Evolutionary conservation across 2,797 vertebrate species (phyloP).

Genomic region (Oreochromis grahami): DNA sequence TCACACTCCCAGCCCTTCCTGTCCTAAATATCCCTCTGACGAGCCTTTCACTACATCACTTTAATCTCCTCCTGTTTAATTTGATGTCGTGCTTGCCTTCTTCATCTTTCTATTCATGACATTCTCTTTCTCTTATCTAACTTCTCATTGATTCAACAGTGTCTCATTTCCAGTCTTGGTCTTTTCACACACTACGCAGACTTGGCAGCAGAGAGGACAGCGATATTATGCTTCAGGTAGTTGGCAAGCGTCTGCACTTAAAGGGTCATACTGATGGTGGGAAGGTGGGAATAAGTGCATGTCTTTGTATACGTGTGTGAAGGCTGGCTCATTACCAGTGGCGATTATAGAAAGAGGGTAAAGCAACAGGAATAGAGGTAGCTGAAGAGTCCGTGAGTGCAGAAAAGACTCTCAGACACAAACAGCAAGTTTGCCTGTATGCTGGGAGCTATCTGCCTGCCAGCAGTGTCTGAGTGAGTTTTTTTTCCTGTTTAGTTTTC

Average conservation of each 20-base stretch:
- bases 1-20: not conserved
- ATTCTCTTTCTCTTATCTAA: not conserved
- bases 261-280: not conserved
- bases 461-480: constrained; percentile 9
- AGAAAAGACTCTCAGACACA: not conserved
- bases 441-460: constrained; percentile 2
- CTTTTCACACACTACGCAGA: not conserved
- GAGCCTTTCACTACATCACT: not conserved
- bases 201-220: constrained; percentile 3
- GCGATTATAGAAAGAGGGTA: not conserved
- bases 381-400: not conserved
- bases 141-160: not conserved
- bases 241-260: constrained; percentile 4
- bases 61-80: not conserved
- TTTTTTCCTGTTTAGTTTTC: not conserved
- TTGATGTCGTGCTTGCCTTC: not conserved
- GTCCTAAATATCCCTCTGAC: not conserved
- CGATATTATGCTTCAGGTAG: not conserved
- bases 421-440: constrained; percentile 15
- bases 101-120: not conserved
- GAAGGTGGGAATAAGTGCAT: not conserved
- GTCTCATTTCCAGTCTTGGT: not conserved
- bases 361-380: not conserved
- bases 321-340: not conserved
- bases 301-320: not conserved